Conservation (phyloP, 1,140 invertebrate species). For the Heliothis subflexa region DNA sequence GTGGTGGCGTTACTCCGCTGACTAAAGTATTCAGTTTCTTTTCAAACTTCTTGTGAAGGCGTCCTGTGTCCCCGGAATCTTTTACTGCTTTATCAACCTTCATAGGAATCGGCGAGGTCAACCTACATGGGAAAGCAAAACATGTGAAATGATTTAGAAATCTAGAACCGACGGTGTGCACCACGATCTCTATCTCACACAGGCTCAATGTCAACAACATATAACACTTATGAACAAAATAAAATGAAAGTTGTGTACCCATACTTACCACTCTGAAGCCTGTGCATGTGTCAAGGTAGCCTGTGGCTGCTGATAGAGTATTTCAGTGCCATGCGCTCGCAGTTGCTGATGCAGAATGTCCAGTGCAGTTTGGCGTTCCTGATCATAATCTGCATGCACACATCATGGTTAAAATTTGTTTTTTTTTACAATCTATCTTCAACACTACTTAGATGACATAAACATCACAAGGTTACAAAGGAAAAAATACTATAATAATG, state of each 20-base stretch:
- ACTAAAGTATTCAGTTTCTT: constrained; percentile 70
- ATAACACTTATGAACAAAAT: neutral
- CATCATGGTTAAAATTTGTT: neutral
- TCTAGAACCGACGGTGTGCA: too few species aligned
- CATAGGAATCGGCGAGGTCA: constrained; percentile 59
- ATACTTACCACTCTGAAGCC: constrained; percentile 71
- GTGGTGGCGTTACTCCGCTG: constrained; percentile 58
- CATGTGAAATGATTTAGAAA: too few species aligned
- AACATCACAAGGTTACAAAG: neutral
- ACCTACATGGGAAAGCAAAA: constrained; percentile 46
- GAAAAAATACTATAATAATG: neutral
- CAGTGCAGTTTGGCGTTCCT: constrained; percentile 60
- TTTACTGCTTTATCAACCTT: constrained; percentile 73
- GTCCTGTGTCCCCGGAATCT: constrained; percentile 69
- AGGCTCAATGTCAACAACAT: too few species aligned
- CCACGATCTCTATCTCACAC: too few species aligned
- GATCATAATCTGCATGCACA: constrained; percentile 56
- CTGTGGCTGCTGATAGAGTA: constrained; percentile 70
- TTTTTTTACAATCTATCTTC: neutral
- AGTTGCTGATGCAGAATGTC: constrained; percentile 64
- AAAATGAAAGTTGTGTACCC: neutral
- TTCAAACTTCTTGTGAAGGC: constrained; percentile 76
- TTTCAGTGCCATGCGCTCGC: constrained; percentile 57
- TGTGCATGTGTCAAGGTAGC: constrained; percentile 63
- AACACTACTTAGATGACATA: neutral